Percentiles rank a stretch among this genome's conserved stretches.
Conservation (phyloP, 2,113 vertebrate genomes). For the Euleptes europaea region DNA sequence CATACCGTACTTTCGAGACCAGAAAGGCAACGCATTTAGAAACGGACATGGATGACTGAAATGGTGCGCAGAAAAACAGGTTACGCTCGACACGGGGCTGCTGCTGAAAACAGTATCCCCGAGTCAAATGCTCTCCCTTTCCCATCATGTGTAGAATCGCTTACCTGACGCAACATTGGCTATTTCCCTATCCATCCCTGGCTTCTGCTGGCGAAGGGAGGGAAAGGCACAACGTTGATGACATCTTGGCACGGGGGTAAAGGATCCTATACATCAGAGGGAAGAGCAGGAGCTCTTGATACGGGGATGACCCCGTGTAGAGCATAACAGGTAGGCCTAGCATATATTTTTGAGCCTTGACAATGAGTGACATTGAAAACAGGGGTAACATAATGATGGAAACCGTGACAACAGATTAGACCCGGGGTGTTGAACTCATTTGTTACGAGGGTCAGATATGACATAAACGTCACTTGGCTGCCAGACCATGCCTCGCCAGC, state of each 20-base stretch:
- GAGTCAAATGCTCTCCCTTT: background rate
- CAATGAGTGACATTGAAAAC: background rate
- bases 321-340: background rate
- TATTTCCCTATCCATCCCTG: background rate
- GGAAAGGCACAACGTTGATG: too few species aligned
- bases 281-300: background rate
- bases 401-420: background rate
- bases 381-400: background rate
- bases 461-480: too few species aligned
- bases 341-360: background rate
- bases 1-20: constrained; percentile 49
- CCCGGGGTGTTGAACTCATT: too few species aligned
- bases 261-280: background rate
- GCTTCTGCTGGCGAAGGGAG: background rate
- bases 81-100: background rate
- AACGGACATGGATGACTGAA: constrained; percentile 49
- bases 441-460: too few species aligned
- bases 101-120: background rate
- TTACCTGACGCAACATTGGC: background rate
- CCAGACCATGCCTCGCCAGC: too few species aligned
- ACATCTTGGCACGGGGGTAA: background rate
- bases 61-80: background rate
- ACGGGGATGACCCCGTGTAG: background rate
- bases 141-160: background rate
- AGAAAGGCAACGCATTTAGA: constrained; percentile 51